Evolutionary conservation across 2,797 vertebrate species (phyloP), one percentile per base, ranked within the genome.

Genomic region (Anas capensis): DNA sequence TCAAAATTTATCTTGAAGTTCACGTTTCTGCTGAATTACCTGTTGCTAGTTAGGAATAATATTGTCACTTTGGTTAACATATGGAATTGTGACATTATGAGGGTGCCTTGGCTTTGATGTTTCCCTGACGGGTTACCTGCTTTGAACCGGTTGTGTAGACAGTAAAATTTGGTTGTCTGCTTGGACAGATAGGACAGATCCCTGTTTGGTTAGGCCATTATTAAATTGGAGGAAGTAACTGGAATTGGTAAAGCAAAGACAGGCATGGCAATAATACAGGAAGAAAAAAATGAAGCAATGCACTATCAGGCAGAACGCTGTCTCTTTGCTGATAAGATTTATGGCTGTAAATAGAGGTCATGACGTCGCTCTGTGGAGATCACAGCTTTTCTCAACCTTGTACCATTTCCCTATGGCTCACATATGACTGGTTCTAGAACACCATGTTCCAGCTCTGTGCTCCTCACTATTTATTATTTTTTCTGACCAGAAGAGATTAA

Each of bases 81-180:
- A 51, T 81, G 72, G 81, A 94, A 87, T 69, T 54, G 77, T 82
- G 92, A 46, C 90, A 62, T 92, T 78, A 75, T 88, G 91, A 84
- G 77, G 77, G 92, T 83, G 86, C 36, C 8, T 95, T 86, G 93
- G 88, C 90, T 42, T 54, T 88, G 57, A 48, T 89, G 65, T 91
- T 95, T 83, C 65, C 70, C 10, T 86, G 88, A 82, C 49, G 81
- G 58, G 70, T 90, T 94, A 83, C 61, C 40, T 92, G 54, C 90
- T 92, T 95, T 94, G 76, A 91, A 90, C 85, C 86, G 73, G 11
- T 51, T 70, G 54, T 71, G 79, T 86, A 91, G 86, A 91, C 72
- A 90, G 82, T 86, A 91, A 91, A 95, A 94, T 79, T 81, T 75
- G 8, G 65, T 95, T 82, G 93, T 94, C 69, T 94, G 65, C 93